Conservation (phyloP, 1,140 invertebrate species). For the Dreissena rostriformis region DNA sequence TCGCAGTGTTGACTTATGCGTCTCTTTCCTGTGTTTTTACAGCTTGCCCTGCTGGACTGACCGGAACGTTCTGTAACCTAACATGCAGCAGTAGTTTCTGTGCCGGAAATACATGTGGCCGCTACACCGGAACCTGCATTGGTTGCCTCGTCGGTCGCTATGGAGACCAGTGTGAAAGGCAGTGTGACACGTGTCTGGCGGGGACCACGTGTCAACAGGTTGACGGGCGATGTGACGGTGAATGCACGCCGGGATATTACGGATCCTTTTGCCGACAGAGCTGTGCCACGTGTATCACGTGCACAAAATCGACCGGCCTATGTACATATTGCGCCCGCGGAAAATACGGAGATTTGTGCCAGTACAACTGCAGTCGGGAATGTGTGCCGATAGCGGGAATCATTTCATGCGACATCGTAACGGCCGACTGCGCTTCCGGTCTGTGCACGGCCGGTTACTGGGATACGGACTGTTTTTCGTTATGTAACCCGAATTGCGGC, state of each 20-base stretch:
- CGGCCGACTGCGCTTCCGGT: slow-evolving; percentile 24
- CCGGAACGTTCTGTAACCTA: neutral
- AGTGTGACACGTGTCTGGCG: slow-evolving; percentile 10
- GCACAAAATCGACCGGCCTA: slow-evolving; percentile 11
- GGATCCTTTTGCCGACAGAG: slow-evolving; percentile 31
- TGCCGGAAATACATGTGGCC: slow-evolving; percentile 24
- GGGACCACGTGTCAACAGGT: slow-evolving; percentile 47
- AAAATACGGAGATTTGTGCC: slow-evolving; percentile 32
- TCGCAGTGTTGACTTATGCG: neutral
- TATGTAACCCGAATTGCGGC: slow-evolving; percentile 23
- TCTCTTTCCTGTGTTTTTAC: slow-evolving; percentile 10
- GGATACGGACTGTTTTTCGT: neutral
- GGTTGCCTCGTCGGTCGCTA: slow-evolving; percentile 17
- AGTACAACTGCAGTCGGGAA: slow-evolving; percentile 2
- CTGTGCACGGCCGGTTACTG: slow-evolving; percentile 25
- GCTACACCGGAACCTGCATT: slow-evolving; percentile 20
- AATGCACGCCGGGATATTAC: slow-evolving; percentile 14
- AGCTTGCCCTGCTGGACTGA: slow-evolving; percentile 17
- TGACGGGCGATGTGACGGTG: slow-evolving; percentile 41
- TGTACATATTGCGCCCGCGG: slow-evolving; percentile 20
- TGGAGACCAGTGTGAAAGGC: slow-evolving; percentile 1
- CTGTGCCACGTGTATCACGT: slow-evolving; percentile 29
- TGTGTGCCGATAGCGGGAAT: slow-evolving; percentile 12
- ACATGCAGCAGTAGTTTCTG: slow-evolving; percentile 24
- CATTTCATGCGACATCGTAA: slow-evolving; percentile 4